phyloP scores from a whole-genome alignment of 2,888 invertebrate species.

The Prenolepis imparis region DNA sequence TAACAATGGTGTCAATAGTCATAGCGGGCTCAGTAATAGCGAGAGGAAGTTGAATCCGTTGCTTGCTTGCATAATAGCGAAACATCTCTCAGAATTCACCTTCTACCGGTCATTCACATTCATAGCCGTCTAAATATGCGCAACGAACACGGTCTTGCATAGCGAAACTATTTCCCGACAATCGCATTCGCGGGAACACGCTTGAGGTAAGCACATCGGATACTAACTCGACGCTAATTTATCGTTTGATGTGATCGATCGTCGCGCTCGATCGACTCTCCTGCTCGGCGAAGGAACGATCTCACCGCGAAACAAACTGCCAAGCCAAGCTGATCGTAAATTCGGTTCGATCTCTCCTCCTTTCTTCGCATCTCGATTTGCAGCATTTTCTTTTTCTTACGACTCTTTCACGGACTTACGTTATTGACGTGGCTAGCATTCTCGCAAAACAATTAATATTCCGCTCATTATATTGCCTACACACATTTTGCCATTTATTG shows the following conservation, averaged over 20 bases:
- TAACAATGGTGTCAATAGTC: neutral
- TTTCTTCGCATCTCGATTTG: conserved; percentile 63
- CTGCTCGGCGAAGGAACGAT: conserved; percentile 65
- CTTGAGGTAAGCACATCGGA: conserved; percentile 67
- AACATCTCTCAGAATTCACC: conserved; percentile 36
- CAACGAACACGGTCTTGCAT: conserved; percentile 10
- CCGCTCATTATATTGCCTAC: neutral
- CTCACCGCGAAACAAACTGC: conserved; percentile 68
- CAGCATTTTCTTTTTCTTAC: conserved; percentile 47
- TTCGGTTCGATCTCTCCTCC: conserved; percentile 63
- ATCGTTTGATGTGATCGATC: conserved; percentile 72
- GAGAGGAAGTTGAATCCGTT: conserved; percentile 19
- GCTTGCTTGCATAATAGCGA: conserved; percentile 30
- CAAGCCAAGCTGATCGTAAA: conserved; percentile 69
- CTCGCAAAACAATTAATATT: conserved; percentile 52
- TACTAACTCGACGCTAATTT: conserved; percentile 78
- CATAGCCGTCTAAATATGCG: conserved; percentile 43
- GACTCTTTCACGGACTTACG: conserved; percentile 59
- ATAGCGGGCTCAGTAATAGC: neutral
- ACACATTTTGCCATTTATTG: conserved; percentile 48
- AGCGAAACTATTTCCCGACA: conserved; percentile 23
- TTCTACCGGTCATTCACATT: conserved; percentile 31
- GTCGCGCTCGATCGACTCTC: conserved; percentile 56
- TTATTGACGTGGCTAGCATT: conserved; percentile 11
- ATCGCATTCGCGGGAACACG: conserved; percentile 29